A percentile compares a stretch with the other conserved stretches of the same genome.
phyloP scores from a whole-genome alignment of 2,797 vertebrate genomes.

The Sciurus vulgaris region DNA sequence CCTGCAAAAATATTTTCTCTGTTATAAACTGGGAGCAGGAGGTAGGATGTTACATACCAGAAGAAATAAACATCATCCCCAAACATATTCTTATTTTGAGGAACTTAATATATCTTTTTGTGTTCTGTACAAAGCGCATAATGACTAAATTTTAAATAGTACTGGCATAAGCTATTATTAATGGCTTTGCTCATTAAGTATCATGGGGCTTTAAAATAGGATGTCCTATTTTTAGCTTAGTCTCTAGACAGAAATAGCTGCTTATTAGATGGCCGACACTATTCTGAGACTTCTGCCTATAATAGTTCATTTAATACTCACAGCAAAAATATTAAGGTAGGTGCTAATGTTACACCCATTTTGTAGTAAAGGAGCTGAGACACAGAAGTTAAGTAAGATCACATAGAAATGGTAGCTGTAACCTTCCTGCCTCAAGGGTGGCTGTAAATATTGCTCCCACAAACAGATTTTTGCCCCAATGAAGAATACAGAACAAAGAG shows the following conservation, averaged over 20 bases:
- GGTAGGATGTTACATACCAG: not conserved
- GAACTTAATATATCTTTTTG: not conserved
- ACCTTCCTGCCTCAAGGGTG: not conserved
- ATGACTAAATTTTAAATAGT: not conserved
- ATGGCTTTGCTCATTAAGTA: slow-evolving; percentile 44
- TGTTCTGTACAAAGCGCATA: not conserved
- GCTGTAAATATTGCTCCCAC: not conserved
- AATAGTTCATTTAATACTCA: not conserved
- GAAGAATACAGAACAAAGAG: not conserved
- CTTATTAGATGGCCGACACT: not conserved
- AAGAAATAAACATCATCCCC: slow-evolving; percentile 6
- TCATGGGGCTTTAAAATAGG: not conserved
- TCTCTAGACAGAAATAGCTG: slow-evolving; percentile 37
- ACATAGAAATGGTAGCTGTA: not conserved
- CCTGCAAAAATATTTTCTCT: not conserved
- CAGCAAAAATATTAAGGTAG: not conserved
- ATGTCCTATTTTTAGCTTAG: not conserved
- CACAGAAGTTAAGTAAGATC: not conserved
- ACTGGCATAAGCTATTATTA: not conserved
- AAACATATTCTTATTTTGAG: not conserved
- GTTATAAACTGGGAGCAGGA: not conserved
- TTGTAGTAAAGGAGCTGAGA: not conserved
- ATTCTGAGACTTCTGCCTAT: not conserved
- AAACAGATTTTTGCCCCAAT: not conserved
- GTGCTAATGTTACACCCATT: not conserved